A percentile compares a stretch with the other conserved stretches of the same genome.
Evolutionary conservation across 1,140 invertebrate species (phyloP).

Genomic region (Aphaenogaster rudis): DNA sequence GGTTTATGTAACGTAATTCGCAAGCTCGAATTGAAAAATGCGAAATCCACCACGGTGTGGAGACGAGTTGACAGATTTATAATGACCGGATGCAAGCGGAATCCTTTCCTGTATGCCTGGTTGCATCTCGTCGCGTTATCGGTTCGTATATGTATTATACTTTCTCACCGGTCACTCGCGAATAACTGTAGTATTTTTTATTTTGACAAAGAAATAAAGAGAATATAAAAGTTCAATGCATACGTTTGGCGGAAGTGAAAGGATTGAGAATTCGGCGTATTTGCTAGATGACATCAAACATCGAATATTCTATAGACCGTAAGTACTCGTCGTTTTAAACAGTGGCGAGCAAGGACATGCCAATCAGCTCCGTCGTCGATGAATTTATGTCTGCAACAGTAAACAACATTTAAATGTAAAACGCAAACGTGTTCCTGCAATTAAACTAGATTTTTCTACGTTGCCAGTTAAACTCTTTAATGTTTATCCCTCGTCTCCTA

Average conservation of each 20-base stretch:
- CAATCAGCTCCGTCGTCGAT: slow-evolving; percentile 4
- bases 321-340: slow-evolving; percentile 10
- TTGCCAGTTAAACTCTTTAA: not conserved
- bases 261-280: not conserved
- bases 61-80: not conserved
- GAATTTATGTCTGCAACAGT: slow-evolving; percentile 43
- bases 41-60: not conserved
- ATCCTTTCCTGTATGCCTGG: too few species aligned
- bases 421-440: not conserved
- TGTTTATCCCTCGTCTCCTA: not conserved
- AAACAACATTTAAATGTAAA: slow-evolving; percentile 34
- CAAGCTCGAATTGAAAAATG: not conserved
- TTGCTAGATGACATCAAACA: slow-evolving; percentile 41
- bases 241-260: slow-evolving; percentile 11
- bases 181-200: not conserved
- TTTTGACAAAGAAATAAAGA: slow-evolving; percentile 20
- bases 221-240: slow-evolving; percentile 4
- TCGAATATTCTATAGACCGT: slow-evolving; percentile 24
- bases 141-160: not conserved
- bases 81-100: not conserved
- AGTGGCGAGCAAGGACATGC: not conserved
- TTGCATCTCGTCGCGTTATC: not conserved
- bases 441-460: not conserved
- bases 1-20: slow-evolving; percentile 33
- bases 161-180: not conserved